Base-by-base conservation (phyloP, 2,113 vertebrate genomes). In the Rhipidura dahli region DNA sequence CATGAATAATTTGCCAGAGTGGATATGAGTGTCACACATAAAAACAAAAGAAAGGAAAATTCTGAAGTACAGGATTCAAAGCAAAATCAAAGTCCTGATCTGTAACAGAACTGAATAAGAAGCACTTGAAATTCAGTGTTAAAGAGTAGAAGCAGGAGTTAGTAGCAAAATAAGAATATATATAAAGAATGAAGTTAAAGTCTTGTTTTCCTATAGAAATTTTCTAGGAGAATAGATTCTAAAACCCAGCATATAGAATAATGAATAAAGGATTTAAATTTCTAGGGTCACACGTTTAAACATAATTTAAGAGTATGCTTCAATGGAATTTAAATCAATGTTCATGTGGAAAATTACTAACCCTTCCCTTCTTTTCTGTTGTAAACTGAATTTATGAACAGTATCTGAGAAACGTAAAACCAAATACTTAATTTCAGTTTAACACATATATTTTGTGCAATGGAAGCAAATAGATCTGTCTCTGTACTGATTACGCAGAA, bases 281-380 rank as follows among this genome's bases (percentile, higher is more conserved):
- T 50, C 19, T 47, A 64, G 16, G 4, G 21, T 82, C 24, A 72
- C 24, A 35, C 0, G 0, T 53, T 60, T 76, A 70, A 54, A 64
- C 8, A 47, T 42, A 87, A 93, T 87, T 88, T 90, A 79, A 76
- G 28, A 20, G 6, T 47, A 31, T 56, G 40, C 16, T 56, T 76
- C 57, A 76, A 40, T 26, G 14, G 61, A 88, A 93, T 79, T 94
- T 85, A 88, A 92, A 93, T 66, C 39, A 66, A 33, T 45, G 39
- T 59, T 82, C 33, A 16, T 54, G 27, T n/a, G n/a, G 35, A 60
- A 92, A 79, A 92, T 73, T 33, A 88, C 35, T 27, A 92, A 22
- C 5, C 8, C 3, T 84, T 73, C 17, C 15, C 20, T 88, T 84
- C 10, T 57, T 57, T 82, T 82, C 9, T 86, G 10, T n/a, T 83